A percentile compares a stretch with the other conserved stretches of the same genome.
Evolutionary conservation across 2,113 vertebrate genomes (phyloP).

Genomic region (Oxygymnocypris stewartii): DNA sequence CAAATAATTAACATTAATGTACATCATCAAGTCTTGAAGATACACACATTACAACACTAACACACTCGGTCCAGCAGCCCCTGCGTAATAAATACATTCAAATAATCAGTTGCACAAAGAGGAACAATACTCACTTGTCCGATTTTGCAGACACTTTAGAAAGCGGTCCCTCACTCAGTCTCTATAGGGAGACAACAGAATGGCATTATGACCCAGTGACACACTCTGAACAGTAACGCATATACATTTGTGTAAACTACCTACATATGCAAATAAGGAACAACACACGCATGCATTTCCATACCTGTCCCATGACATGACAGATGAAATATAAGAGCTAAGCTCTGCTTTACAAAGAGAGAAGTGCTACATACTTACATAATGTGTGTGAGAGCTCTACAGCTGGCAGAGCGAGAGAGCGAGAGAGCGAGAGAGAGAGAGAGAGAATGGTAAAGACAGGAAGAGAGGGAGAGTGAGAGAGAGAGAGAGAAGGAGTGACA

Average conservation of each 20-base stretch:
- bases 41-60: not conserved
- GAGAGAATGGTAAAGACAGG: conserved; percentile 22
- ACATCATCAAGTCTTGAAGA: not conserved
- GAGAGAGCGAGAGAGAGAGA: not conserved
- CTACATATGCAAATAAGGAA: conserved; percentile 13
- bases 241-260: conserved; percentile 11
- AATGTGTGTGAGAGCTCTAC: conserved; percentile 57
- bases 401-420: conserved; percentile 34
- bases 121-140: conserved; percentile 67
- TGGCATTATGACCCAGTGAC: conserved; percentile 39
- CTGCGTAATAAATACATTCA: not conserved
- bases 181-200: conserved; percentile 58
- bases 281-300: conserved; percentile 5
- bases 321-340: conserved; percentile 52
- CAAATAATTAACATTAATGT: conserved; percentile 35
- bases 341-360: conserved; percentile 44
- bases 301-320: conserved; percentile 65
- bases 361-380: conserved; percentile 67
- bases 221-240: not conserved
- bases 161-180: conserved; percentile 60
- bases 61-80: not conserved
- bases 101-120: not conserved
- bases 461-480: too few species aligned
- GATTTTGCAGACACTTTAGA: conserved; percentile 57
- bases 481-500: too few species aligned